Base-by-base conservation (phyloP, 2,113 vertebrate species). In the Syngnathus scovelli region DNA sequence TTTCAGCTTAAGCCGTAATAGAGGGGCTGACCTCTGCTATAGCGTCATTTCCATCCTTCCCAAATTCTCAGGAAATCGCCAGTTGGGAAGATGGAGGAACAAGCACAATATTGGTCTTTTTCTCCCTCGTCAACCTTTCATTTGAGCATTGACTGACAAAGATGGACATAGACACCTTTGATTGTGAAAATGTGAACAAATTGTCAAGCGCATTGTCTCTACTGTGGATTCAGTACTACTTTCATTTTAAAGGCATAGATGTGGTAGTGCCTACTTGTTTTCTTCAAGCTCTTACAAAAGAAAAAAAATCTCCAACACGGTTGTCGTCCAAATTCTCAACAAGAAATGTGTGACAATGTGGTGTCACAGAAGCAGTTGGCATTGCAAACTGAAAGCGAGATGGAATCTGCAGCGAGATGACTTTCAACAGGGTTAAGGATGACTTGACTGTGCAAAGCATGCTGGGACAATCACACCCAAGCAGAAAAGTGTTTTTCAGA, bases 1-100 rank as follows among this genome's bases (percentile, higher is more conserved):
- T 82, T 83, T 86, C 75, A 68, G 72, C 83, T 84, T 66, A 71
- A 74, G 70, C 65, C 71, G 78, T 90, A 90, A 90, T 89, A 80
- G 89, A 87, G 87, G 87, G 78, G 85, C 79, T 88, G 87, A 89
- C 89, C 88, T 87, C 77, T 58, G 60, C 79, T 78, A 79, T 72
- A 78, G 76, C 80, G 78, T 85, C 88, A 86, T 88, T 87, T 89
- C 82, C 78, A 82, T 78, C 77, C 66, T 77, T 78, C 79, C 83
- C 23, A 80, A 87, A 88, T 70, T 83, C 85, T 84, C 76, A 81
- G 75, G 73, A 67, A 80, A 72, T 56, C 83, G 80, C 59, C 18
- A 60, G 51, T 37, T 49, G 58, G 72, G 46, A 72, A 81, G 79
- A 81, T 67, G 36, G 77, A 78, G 74, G 67, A 1, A 37, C 48